Evolutionary conservation across 2,888 invertebrate genomes (phyloP).

Genomic region (Barypeithes pellucidus): DNA sequence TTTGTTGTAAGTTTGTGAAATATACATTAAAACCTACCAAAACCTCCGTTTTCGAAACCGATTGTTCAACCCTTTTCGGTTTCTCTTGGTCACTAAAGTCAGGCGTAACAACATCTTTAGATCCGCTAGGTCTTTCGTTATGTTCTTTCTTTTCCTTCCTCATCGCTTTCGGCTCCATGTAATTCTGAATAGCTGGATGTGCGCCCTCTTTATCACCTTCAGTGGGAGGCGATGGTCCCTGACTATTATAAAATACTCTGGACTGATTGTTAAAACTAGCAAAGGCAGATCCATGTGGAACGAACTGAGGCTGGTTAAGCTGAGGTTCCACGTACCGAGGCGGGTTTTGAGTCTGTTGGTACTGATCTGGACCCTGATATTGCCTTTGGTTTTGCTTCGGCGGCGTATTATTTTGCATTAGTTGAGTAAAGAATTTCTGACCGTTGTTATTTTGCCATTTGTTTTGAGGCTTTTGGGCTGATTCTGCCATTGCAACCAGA

Average conservation of each 20-base stretch:
- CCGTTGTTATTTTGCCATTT: slow-evolving; percentile 38
- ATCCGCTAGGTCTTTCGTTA: neutral
- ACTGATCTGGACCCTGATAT: slow-evolving; percentile 26
- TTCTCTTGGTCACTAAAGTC: neutral
- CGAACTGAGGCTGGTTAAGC: slow-evolving; percentile 3
- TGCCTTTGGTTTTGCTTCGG: slow-evolving; percentile 6
- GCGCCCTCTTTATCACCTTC: neutral
- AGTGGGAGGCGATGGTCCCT: neutral
- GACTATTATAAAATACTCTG: slow-evolving; percentile 10
- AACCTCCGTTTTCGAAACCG: slow-evolving; percentile 4
- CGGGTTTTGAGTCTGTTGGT: slow-evolving; percentile 3
- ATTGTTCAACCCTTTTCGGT: neutral
- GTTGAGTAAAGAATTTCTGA: slow-evolving; percentile 40
- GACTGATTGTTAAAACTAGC: slow-evolving; percentile 38
- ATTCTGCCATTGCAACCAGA: slow-evolving; percentile 22
- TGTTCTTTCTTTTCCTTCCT: neutral
- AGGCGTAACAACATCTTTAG: neutral
- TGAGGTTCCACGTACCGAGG: slow-evolving; percentile 10
- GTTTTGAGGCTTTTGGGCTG: slow-evolving; percentile 22
- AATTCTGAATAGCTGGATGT: slow-evolving; percentile 6
- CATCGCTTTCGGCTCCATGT: neutral
- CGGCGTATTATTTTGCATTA: slow-evolving; percentile 16
- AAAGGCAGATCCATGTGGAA: slow-evolving; percentile 42
- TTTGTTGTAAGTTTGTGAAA: neutral
- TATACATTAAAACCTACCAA: slow-evolving; percentile 7